These are phyloP conservation scores for Platanista minor DNA, from an alignment of 2,113 vertebrate genomes.

Conservation along the genomic window DNA sequence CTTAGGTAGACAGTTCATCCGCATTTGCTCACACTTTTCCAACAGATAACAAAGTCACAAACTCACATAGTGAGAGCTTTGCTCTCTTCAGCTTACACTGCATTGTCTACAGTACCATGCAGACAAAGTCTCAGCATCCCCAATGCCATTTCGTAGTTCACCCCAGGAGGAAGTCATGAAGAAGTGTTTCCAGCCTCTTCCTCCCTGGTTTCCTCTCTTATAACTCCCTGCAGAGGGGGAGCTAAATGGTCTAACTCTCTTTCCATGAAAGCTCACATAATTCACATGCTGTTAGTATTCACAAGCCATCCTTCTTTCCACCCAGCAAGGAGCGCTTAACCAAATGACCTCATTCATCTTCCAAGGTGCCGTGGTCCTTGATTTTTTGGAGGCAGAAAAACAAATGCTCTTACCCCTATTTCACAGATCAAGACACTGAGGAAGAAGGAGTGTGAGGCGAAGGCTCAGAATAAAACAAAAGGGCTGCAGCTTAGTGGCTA, in stretches of 20 bases:
- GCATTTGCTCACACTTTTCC: background rate
- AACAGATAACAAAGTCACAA: background rate
- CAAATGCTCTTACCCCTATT: constrained; percentile 41
- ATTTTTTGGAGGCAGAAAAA: background rate
- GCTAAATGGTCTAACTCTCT: constrained; percentile 58
- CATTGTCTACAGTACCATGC: background rate
- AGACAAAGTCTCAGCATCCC: background rate
- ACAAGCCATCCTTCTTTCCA: constrained; percentile 32
- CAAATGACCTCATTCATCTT: constrained; percentile 68
- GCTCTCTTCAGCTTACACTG: background rate
- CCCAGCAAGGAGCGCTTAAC: constrained; percentile 47
- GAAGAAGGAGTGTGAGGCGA: background rate
- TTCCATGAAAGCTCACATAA: constrained; percentile 57
- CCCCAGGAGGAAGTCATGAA: constrained; percentile 73
- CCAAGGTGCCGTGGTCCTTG: background rate
- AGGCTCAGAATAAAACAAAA: background rate
- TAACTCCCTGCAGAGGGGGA: constrained; percentile 51
- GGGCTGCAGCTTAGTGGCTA: background rate
- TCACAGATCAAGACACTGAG: constrained; percentile 54
- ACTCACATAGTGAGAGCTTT: background rate
- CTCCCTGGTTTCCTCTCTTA: constrained; percentile 40
- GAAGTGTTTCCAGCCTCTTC: constrained; percentile 8
- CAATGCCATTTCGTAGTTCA: constrained; percentile 11
- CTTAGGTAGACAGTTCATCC: background rate
- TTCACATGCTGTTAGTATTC: constrained; percentile 62